These are phyloP conservation scores for Phocides pigmalion DNA, from an alignment of 1,140 invertebrate species.

Conservation along the genomic window DNA sequence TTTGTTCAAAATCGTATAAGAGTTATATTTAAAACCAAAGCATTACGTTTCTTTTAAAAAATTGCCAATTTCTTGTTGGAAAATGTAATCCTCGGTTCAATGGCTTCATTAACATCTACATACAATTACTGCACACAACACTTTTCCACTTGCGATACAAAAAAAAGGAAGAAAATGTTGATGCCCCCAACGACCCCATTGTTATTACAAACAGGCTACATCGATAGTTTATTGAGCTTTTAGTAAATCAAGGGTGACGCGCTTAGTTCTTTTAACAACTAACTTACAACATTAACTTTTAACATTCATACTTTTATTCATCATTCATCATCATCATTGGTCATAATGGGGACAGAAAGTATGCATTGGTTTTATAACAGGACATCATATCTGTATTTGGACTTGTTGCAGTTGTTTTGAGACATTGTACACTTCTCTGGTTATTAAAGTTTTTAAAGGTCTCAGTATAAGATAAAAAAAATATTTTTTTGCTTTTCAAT, in stretches of 20 bases:
- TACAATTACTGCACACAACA: background rate
- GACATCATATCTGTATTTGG: no score
- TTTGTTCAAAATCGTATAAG: background rate
- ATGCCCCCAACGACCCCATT: background rate
- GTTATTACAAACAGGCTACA: conserved; percentile 14
- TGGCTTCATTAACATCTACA: background rate
- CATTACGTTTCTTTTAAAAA: background rate
- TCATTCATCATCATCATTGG: no score
- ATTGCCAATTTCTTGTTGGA: background rate
- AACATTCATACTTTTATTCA: no score
- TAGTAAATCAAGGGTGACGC: background rate
- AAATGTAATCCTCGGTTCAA: background rate
- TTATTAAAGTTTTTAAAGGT: no score
- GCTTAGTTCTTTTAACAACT: background rate
- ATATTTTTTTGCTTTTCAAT: no score
- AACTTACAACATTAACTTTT: no score
- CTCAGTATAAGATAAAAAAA: no score
- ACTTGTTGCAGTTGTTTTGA: no score
- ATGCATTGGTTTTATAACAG: no score
- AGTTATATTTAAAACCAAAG: background rate
- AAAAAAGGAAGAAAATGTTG: background rate
- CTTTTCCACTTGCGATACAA: background rate
- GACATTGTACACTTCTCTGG: no score
- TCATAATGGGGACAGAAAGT: no score
- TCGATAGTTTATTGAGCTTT: conserved; percentile 18